phyloP scores from a whole-genome alignment of 2,113 vertebrate species.

The Rhynchopsitta pachyrhyncha region DNA sequence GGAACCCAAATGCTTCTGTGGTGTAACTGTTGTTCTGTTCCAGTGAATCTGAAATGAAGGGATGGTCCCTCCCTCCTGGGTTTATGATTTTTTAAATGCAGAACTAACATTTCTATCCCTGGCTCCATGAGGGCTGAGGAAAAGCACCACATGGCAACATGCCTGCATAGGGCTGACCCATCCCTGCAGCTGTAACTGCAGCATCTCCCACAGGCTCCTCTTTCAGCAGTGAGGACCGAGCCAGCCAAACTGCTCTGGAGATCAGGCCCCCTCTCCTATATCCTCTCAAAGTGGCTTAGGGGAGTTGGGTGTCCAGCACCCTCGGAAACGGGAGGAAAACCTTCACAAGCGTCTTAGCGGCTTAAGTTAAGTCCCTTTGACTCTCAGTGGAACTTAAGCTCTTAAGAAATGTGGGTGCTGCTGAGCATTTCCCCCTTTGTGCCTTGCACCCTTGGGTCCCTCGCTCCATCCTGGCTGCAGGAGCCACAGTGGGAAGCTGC shows the following conservation, averaged over 20 bases:
- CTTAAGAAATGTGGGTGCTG: constrained; percentile 44
- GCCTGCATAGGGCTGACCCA: not conserved
- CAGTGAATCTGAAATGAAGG: not conserved
- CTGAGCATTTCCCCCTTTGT: not conserved
- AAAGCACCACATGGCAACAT: not conserved
- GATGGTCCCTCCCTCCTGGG: not conserved
- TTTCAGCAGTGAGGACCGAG: fast-evolving
- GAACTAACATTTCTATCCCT: not conserved
- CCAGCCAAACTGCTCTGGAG: not conserved
- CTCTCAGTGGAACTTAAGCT: constrained; percentile 44
- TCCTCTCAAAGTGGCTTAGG: constrained; percentile 34
- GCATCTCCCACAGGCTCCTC: not conserved
- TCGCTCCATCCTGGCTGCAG: not conserved
- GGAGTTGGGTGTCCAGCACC: constrained; percentile 23
- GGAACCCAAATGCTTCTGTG: not conserved
- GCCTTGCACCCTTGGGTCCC: not conserved
- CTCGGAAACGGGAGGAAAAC: constrained; percentile 38
- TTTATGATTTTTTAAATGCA: not conserved
- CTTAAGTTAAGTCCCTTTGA: constrained; percentile 56
- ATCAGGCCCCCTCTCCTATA: not conserved
- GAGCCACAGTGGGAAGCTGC: not conserved
- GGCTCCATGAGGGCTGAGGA: not conserved
- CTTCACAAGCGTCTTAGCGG: constrained; percentile 58
- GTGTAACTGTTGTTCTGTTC: not conserved
- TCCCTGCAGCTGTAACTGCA: not conserved